Evolutionary conservation across 2,888 invertebrate genomes (phyloP), one percentile per base, ranked within the genome.

Genomic region (Pachydiplax longipennis): DNA sequence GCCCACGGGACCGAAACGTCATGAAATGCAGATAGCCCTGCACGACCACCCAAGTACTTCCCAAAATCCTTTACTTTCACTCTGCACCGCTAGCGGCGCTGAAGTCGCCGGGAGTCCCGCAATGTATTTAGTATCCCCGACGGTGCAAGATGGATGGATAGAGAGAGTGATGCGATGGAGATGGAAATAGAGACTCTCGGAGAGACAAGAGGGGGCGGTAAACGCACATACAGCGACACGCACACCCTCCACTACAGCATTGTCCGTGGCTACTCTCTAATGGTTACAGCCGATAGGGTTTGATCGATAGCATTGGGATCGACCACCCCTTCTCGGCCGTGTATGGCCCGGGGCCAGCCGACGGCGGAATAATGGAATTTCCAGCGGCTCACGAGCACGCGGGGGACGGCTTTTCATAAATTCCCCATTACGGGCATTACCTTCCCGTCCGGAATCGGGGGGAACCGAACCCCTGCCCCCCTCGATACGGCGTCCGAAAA

Each of bases 381-480:
- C 65, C 87, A 35, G 87, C 87, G 31, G 31, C 15, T 37, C 83
- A 15, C 25, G 82, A 53, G 83, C 8, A 35, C 58, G 83, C 58
- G 37, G 58, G 83, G 83, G 83, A 83, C 35, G 61, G 87, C 61
- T 37, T 87, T 87, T 87, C 87, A 87, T 87, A 87, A 87, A 87
- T 87, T 87, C 87, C 87, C 87, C 87, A 87, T 87, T 87, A 87
- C 87, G 65, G n/a, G 87, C 87, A 87, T 87, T 87, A 61, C 87
- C 87, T 65, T 83, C 82, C 37, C 82, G 48, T 83, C 87, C 61
- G 87, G 18, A 40, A 61, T 37, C 58, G 87, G 65, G 87, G 35
- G 87, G 61, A 61, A 53, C 13, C 35, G 37, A 4, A 5, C 87
- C 58, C 53, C 1, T 61, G 15, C 61, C 61, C 40, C 40, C 18